Percentiles rank a stretch among this genome's conserved stretches.
These are phyloP conservation scores for Meteorus cinctellus DNA, from an alignment of 2,888 invertebrate species.

Conservation along the genomic window DNA sequence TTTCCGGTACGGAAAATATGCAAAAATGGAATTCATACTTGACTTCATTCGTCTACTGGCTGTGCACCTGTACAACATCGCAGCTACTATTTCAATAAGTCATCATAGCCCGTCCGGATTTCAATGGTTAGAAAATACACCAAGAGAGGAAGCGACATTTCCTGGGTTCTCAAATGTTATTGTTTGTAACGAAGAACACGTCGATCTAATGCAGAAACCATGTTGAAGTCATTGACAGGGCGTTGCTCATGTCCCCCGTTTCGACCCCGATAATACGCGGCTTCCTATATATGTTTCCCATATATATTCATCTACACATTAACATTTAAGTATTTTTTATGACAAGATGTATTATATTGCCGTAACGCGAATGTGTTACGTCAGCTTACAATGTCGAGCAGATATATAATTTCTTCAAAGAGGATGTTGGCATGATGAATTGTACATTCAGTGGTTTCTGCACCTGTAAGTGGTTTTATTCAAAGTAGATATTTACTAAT, in stretches of 20 bases:
- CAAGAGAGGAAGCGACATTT: constrained; percentile 53
- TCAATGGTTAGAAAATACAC: constrained; percentile 53
- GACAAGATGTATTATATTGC: neutral
- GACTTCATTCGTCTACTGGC: neutral
- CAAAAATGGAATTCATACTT: neutral
- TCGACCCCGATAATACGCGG: constrained; percentile 65
- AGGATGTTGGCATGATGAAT: neutral
- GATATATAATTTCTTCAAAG: neutral
- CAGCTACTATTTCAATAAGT: constrained; percentile 1
- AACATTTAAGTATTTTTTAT: neutral
- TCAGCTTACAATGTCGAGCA: constrained; percentile 38
- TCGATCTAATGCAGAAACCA: constrained; percentile 72
- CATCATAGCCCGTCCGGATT: constrained; percentile 54
- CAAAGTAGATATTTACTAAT: neutral
- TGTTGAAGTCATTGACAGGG: constrained; percentile 59
- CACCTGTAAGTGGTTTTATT: neutral
- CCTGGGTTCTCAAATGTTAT: constrained; percentile 60
- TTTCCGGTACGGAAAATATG: constrained; percentile 25
- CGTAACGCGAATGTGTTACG: constrained; percentile 40
- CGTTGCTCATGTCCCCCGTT: constrained; percentile 49
- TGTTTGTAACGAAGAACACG: constrained; percentile 70
- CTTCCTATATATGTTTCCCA: constrained; percentile 50
- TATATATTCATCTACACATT: neutral
- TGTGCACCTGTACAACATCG: constrained; percentile 40
- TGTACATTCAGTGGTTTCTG: neutral